A percentile compares a stretch with the other conserved stretches of the same genome.
Evolutionary conservation across 2,797 vertebrate species (phyloP).

Genomic region (Bradypodion ventrale): DNA sequence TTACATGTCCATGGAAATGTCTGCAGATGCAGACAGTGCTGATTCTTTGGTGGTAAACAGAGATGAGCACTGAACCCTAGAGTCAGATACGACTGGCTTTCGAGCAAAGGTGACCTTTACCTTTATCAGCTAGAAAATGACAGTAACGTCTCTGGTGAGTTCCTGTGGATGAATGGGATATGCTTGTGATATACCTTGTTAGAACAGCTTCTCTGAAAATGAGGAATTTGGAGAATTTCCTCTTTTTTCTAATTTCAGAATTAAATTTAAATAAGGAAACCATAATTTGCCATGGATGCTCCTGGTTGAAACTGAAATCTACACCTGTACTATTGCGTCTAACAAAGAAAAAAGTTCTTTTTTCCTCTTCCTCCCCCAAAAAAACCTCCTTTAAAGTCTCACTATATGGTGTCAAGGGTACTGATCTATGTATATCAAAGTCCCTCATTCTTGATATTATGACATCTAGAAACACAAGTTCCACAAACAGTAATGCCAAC

Average conservation of each 20-base stretch:
- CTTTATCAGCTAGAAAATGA: background rate
- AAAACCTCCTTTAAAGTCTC: no score
- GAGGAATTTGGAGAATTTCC: background rate
- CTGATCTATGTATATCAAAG: background rate
- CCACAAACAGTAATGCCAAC: background rate
- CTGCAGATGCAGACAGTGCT: no score
- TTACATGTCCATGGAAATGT: no score
- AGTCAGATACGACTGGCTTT: no score
- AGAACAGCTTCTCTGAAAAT: background rate
- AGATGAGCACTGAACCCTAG: no score
- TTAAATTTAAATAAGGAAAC: background rate
- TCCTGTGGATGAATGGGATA: background rate
- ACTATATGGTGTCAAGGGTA: no score
- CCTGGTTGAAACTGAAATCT: no score
- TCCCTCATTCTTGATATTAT: background rate
- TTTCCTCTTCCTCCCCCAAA: background rate
- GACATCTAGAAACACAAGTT: background rate
- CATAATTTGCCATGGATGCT: no score
- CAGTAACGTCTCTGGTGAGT: background rate
- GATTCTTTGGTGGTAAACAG: no score
- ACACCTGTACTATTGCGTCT: no score
- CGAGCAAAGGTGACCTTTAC: background rate
- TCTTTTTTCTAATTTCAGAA: background rate
- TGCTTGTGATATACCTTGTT: no score
- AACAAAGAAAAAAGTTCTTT: no score